Conservation (phyloP, 2,888 invertebrate genomes). For the Xestia rhomboidea region DNA sequence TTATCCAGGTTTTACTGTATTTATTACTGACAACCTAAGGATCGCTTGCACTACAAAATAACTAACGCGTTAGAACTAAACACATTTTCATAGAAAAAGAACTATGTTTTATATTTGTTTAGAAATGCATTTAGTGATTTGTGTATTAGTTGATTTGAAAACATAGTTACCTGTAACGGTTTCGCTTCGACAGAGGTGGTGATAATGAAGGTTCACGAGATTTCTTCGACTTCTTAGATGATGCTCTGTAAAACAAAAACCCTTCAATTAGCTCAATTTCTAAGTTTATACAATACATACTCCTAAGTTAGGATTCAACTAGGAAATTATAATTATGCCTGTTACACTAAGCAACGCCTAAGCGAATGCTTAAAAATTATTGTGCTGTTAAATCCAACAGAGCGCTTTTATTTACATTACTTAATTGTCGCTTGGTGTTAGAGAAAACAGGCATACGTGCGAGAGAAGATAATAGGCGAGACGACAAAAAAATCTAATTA, state of each 20-base stretch:
- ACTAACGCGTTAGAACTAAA: not conserved
- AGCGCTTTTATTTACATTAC: not conserved
- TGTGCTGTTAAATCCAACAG: not conserved
- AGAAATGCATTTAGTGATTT: not conserved
- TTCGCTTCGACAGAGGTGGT: slow-evolving; percentile 84
- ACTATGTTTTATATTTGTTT: not conserved
- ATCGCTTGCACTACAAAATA: no score
- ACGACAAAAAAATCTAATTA: no score
- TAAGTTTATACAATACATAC: not conserved
- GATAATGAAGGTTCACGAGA: slow-evolving; percentile 86
- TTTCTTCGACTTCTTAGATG: slow-evolving; percentile 88
- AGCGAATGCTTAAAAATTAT: not conserved
- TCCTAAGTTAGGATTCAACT: not conserved
- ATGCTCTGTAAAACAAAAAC: slow-evolving; percentile 71
- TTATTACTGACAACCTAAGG: no score
- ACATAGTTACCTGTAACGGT: slow-evolving; percentile 76
- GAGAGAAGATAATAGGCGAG: not conserved
- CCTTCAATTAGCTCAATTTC: not conserved
- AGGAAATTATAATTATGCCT: not conserved
- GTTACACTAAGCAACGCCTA: not conserved
- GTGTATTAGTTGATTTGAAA: no score
- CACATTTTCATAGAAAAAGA: not conserved
- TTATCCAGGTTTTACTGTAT: no score
- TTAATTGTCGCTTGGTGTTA: not conserved
- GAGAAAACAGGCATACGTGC: not conserved